These are phyloP conservation scores for Rhinolophus sinicus DNA, from an alignment of 2,113 vertebrate species.

Conservation along the genomic window DNA sequence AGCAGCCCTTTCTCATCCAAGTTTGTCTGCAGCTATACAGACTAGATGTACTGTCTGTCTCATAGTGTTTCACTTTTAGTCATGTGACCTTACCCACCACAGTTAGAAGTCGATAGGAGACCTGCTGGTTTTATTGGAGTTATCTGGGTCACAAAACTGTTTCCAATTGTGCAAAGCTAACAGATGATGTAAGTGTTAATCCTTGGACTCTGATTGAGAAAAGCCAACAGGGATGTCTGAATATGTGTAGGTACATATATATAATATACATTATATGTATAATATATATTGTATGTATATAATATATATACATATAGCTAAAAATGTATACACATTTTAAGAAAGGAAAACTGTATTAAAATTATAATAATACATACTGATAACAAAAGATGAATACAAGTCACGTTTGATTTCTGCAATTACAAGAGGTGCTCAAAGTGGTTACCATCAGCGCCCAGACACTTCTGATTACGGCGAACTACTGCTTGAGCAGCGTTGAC, in stretches of 20 bases:
- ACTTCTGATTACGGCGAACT: too few relatives aligned
- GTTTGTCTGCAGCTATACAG: neutral
- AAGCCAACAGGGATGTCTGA: neutral
- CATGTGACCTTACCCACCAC: neutral
- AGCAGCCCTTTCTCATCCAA: neutral
- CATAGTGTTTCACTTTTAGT: neutral
- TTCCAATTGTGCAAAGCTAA: neutral
- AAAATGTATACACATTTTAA: too few relatives aligned
- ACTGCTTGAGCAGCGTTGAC: too few relatives aligned
- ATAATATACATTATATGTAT: too few relatives aligned
- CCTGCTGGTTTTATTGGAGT: neutral
- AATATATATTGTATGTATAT: too few relatives aligned
- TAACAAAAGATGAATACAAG: too few relatives aligned
- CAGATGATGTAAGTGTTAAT: neutral
- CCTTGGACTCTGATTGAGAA: neutral
- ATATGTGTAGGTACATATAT: neutral
- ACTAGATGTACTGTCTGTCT: neutral
- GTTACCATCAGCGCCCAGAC: too few relatives aligned
- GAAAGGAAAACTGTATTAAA: too few relatives aligned
- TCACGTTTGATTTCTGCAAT: too few relatives aligned
- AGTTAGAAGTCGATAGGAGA: neutral
- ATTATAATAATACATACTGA: too few relatives aligned
- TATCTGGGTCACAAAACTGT: neutral
- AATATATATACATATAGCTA: too few relatives aligned
- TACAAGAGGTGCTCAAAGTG: too few relatives aligned